A percentile compares a stretch with the other conserved stretches of the same genome.
Evolutionary conservation across 2,113 vertebrate species (phyloP).

Genomic region (Labeo rohita): DNA sequence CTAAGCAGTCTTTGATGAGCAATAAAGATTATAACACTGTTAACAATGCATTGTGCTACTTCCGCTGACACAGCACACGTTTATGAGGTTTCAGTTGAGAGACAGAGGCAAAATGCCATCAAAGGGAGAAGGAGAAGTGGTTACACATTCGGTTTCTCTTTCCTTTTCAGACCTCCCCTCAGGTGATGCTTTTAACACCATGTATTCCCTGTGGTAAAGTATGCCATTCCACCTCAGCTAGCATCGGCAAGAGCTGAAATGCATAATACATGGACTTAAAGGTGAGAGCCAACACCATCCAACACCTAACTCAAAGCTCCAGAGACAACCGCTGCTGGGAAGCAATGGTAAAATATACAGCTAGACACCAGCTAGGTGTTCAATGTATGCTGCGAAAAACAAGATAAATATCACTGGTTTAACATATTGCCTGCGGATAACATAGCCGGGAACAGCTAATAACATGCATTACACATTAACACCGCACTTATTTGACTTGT

Average conservation of each 20-base stretch:
- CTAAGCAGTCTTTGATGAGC: conserved; percentile 19
- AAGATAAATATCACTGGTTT: conserved; percentile 19
- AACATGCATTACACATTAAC: conserved; percentile 11
- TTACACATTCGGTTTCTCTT: background rate
- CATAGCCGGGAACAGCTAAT: background rate
- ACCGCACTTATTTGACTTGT: background rate
- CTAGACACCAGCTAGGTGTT: background rate
- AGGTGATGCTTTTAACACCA: conserved; percentile 6
- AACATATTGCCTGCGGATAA: background rate
- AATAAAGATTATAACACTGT: background rate
- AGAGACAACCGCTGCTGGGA: conserved; percentile 60
- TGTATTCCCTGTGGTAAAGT: conserved; percentile 60
- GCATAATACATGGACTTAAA: conserved; percentile 61
- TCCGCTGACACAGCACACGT: background rate
- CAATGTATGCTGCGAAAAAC: background rate
- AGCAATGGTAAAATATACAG: conserved; percentile 46
- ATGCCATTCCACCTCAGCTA: conserved; percentile 60
- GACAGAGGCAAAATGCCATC: conserved; percentile 7
- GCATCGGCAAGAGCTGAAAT: conserved; percentile 68
- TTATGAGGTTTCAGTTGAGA: conserved; percentile 25
- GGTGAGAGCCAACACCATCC: conserved; percentile 16
- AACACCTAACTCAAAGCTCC: conserved; percentile 41
- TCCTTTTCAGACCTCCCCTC: conserved; percentile 14
- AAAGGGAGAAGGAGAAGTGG: background rate
- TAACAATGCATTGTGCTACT: background rate